A percentile compares a stretch with the other conserved stretches of the same genome.
Evolutionary conservation across 2,797 vertebrate genomes (phyloP).

Genomic region (Pelodytes ibericus): DNA sequence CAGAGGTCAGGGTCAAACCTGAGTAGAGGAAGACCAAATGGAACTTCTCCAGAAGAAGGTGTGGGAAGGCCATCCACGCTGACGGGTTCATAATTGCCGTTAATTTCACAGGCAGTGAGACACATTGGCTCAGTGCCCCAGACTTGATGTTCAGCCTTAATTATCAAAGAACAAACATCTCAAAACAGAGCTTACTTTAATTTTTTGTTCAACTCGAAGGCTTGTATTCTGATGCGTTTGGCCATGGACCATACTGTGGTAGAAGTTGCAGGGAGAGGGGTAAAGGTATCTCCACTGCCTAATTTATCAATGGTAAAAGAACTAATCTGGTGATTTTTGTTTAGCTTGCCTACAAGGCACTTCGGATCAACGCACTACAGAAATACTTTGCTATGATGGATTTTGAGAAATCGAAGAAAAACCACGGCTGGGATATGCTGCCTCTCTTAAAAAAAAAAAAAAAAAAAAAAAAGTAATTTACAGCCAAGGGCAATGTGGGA

Average conservation of each 20-base stretch:
- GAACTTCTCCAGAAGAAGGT: background rate
- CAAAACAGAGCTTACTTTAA: constrained; percentile 11
- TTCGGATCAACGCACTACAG: constrained; percentile 51
- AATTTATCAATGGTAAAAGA: constrained; percentile 6
- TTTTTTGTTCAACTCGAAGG: background rate
- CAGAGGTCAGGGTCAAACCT: background rate
- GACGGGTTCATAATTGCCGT: background rate
- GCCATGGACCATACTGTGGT: constrained; percentile 43
- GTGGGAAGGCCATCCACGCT: background rate
- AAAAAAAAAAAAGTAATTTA: background rate
- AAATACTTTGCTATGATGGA: constrained; percentile 30
- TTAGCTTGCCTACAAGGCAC: constrained; percentile 38
- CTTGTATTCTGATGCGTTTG: background rate
- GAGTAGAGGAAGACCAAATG: background rate
- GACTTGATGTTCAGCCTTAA: constrained; percentile 39
- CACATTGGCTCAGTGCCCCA: background rate
- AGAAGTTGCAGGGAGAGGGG: background rate
- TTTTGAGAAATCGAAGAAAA: constrained; percentile 11
- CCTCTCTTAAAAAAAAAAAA: constrained; percentile 24
- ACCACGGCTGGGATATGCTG: constrained; percentile 19
- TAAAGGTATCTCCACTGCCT: constrained; percentile 19
- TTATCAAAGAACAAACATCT: constrained; percentile 29
- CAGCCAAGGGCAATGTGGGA: background rate
- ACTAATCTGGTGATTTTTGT: constrained; percentile 19
- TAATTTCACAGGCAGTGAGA: constrained; percentile 9